A percentile compares a stretch with the other conserved stretches of the same genome.
Conservation (phyloP, 2,113 vertebrate species). For the Hippopotamus amphibius region DNA sequence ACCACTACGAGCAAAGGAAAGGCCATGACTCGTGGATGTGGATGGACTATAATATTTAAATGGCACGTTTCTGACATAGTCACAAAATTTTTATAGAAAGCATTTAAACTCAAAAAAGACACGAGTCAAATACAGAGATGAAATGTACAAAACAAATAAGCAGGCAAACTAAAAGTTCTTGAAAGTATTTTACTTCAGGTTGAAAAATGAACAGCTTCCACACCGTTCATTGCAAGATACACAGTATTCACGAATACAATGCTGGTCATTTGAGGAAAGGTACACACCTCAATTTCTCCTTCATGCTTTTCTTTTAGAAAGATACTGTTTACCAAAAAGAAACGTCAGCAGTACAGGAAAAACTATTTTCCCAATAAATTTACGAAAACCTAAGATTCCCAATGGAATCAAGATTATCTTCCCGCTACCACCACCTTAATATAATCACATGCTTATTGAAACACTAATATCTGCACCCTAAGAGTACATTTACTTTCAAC, state of each 20-base stretch:
- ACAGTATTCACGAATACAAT: constrained; percentile 91
- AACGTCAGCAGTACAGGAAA: constrained; percentile 91
- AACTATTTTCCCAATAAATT: constrained; percentile 91
- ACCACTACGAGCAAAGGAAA: constrained; percentile 23
- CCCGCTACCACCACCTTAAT: constrained; percentile 90
- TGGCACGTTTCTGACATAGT: constrained; percentile 83
- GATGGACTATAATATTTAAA: constrained; percentile 80
- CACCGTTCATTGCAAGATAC: constrained; percentile 89
- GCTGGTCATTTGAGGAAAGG: constrained; percentile 89
- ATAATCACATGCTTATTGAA: constrained; percentile 90
- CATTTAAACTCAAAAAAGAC: constrained; percentile 85
- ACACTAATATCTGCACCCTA: constrained; percentile 87
- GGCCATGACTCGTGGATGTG: constrained; percentile 70
- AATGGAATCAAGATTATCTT: constrained; percentile 94
- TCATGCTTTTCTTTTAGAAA: constrained; percentile 90
- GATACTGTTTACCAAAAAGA: constrained; percentile 91
- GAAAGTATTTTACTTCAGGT: constrained; percentile 90
- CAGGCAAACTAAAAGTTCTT: constrained; percentile 89
- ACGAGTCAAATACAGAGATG: constrained; percentile 87
- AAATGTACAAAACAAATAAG: constrained; percentile 89
- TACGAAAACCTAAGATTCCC: constrained; percentile 93
- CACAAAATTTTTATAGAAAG: constrained; percentile 85
- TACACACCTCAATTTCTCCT: constrained; percentile 87
- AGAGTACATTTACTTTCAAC: constrained; percentile 87
- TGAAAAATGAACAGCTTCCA: constrained; percentile 89